Evolutionary conservation across 2,113 vertebrate species (phyloP), one percentile per base, ranked within the genome.

Genomic region (Hassar affinis): DNA sequence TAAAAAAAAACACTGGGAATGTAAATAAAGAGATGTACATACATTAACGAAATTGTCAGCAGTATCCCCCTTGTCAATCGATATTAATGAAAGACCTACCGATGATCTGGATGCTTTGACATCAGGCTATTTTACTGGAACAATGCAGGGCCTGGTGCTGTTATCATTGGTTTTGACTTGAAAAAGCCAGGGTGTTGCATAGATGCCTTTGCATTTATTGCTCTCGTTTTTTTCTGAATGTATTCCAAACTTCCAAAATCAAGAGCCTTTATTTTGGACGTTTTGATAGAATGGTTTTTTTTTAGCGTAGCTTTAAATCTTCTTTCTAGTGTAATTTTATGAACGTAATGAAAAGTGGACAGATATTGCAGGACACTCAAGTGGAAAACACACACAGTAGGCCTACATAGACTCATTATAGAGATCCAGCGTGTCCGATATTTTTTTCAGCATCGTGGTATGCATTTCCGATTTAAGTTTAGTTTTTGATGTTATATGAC

Each of bases 161-260:
- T 71, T 14, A n/a, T 76, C 71, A 72, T 47, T 77, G 35, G 54
- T 42, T 80, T 76, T 78, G 30, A 25, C 14, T 62, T 75, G 82
- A 64, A 71, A 47, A 74, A 76, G 49, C n/a, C 57, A 38, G 57
- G 82, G 81, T 87, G 78, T 90, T 90, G 88, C 89, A 90, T 88
- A 91, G 87, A 83, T 88, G 80, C 52, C 66, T 72, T 79, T 84
- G 62, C 78, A 76, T 86, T 89, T 90, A 90, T 90, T 91, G 89
- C 88, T 91, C 56, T 83, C 71, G 51, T 80, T 78, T 84, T 82
- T 56, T 45, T 45, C 27, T 61, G 9, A 51, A 45, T 64, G 62
- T 59, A 71, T 49, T 51, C 20, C 38, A 47, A 77, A 45, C 42
- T 62, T 52, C 18, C 33, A 11, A 57, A 71, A 59, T 45, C 3